Base-by-base conservation (phyloP, 2,888 invertebrate genomes). In the Lasioglossum oenotherae region DNA sequence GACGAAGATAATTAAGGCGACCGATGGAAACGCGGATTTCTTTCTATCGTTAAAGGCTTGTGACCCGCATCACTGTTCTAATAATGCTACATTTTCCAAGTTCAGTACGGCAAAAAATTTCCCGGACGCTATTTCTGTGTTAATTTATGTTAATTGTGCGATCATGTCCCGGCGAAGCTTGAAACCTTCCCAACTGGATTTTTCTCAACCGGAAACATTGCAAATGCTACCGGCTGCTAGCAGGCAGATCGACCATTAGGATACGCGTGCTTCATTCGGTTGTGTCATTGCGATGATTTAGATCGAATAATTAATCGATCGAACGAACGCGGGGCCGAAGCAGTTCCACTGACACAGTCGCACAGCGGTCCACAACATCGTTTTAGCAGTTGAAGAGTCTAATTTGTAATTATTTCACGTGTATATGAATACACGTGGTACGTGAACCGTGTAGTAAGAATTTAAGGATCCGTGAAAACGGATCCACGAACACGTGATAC, bases 1-100 rank as follows among this genome's bases (percentile, higher is more conserved):
- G 2, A 53, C 8, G 23, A 23, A 8, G 0, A 53, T 23, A 53
- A 53, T 53, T 53, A 49, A 23, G 49, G 49, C 49, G 4, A 49
- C 5, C 6, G 6, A 49, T 23, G 6, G 23, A 49, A 49, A 2
- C 2, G 6, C 49, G 19, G 49, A 23, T 19, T 49, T 53, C 2
- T 53, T 53, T 2, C 2, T 23, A 19, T 23, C 53, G 53, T 0
- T 0, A 23, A 53, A 23, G 8, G 0, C 0, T 23, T 53, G 2
- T 8, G 2, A 53, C 10, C 8, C 1, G 0, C 1, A 3, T 53
- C 0, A 10, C 1, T 10, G 8, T 3, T 0, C 53, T 16, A 3
- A 53, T 16, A 1, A 53, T 1, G 53, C 10, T 53, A 53, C n/a
- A n/a, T 10, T 53, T 10, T 53, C 3, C 10, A n/a, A 10, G 10